Evolutionary conservation across 2,797 vertebrate genomes (phyloP), one percentile per base, ranked within the genome.

Genomic region (Syngnathus rostellatus): DNA sequence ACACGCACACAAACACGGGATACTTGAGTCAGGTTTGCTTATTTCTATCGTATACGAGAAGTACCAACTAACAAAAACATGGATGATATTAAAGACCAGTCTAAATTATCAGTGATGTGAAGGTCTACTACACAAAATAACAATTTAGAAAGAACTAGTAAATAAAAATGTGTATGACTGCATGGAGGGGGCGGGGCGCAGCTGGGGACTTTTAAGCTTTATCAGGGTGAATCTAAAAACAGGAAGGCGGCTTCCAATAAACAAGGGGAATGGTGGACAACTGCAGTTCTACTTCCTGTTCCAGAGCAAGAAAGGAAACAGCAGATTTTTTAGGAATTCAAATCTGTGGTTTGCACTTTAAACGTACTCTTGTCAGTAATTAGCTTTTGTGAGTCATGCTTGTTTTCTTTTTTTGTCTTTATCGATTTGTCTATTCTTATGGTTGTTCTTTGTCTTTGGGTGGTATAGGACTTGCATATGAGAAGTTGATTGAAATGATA

Each of bases 161-260:
- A 45, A 64, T 63, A 77, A 76, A 45, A 50, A 59, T 48, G 66
- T 38, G 57, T 64, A 72, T 68, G 62, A 41, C 46, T 37, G 55
- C 70, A 68, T 64, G 53, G 71, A 62, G 62, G 71, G 74, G 23
- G 54, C 79, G 79, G 74, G 23, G 54, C 79, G 79, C 72, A 72
- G 74, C 74, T 79, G 82, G 80, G 83, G 80, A 80, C 70, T 86
- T 87, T 78, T 67, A 68, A 79, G 73, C 71, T 76, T 76, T 89
- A 91, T 90, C 89, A 67, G 86, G 78, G 83, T 77, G 78, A 86
- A 91, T 91, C 90, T 87, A 81, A 90, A 89, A 91, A 92, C 89
- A 90, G 91, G 89, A 91, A 90, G 85, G 82, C 81, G 76, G 66
- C 81, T 83, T 88, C 79, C 83, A 89, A 90, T 90, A 90, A 91